Conservation (phyloP, 2,888 invertebrate species). For the Drosophila borborema region DNA sequence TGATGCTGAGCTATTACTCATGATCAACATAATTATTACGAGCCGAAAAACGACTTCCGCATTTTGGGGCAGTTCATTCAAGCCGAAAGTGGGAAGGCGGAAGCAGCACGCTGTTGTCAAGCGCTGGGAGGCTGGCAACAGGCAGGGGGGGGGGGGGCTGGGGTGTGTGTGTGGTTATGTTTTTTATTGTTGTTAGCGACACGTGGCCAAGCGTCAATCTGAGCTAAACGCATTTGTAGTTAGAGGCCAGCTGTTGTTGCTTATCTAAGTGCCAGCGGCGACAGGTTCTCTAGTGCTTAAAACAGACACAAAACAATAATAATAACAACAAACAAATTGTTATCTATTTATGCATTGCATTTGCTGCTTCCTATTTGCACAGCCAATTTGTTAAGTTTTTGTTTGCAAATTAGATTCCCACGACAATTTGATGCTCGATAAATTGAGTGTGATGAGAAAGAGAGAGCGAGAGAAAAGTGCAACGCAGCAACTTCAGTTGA, state of each 20-base stretch:
- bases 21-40: slow-evolving; percentile 49
- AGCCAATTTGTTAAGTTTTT: slow-evolving; percentile 31
- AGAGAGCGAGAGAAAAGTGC: background rate
- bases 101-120: slow-evolving; percentile 12
- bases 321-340: background rate
- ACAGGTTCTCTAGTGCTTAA: background rate
- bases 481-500: background rate
- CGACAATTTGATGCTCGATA: slow-evolving; percentile 27
- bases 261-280: background rate
- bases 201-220: slow-evolving; percentile 22
- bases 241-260: slow-evolving; percentile 6
- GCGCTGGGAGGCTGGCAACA: slow-evolving; percentile 7
- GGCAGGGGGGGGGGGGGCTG: background rate
- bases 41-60: slow-evolving; percentile 47
- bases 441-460: background rate
- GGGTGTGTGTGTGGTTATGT: background rate
- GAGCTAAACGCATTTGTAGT: slow-evolving; percentile 15
- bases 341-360: slow-evolving; percentile 16
- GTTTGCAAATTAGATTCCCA: slow-evolving; percentile 7
- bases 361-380: slow-evolving; percentile 31
- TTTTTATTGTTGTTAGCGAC: slow-evolving; percentile 20
- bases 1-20: slow-evolving; percentile 40
- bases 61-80: slow-evolving; percentile 23
- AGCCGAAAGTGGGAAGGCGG: background rate
- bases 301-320: background rate